These are phyloP conservation scores for Andrena hattorfiana DNA, from an alignment of 2,888 invertebrate species.

Conservation along the genomic window DNA sequence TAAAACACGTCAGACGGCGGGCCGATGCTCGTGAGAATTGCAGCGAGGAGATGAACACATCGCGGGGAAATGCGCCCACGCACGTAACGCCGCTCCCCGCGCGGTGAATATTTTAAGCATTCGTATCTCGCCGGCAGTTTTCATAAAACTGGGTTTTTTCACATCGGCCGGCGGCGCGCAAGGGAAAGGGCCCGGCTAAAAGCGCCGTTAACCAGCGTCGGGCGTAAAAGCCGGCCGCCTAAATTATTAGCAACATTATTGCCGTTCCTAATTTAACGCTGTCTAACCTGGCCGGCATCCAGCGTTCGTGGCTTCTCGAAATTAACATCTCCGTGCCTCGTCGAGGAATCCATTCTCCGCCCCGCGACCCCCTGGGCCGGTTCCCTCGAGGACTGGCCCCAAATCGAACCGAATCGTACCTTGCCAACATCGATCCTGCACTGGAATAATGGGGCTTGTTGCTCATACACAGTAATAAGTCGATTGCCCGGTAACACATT, in stretches of 20 bases:
- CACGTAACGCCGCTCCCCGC: slow-evolving; percentile 26
- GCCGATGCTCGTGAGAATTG: slow-evolving; percentile 22
- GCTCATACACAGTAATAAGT: background rate
- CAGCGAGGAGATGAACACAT: background rate
- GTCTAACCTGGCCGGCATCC: slow-evolving; percentile 60
- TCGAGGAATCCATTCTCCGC: background rate
- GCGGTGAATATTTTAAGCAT: slow-evolving; percentile 45
- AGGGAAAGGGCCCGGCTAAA: slow-evolving; percentile 34
- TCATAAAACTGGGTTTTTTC: slow-evolving; percentile 49
- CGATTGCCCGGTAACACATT: background rate
- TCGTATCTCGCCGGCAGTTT: slow-evolving; percentile 42
- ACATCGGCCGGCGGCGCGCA: background rate
- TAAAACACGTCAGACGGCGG: slow-evolving; percentile 13
- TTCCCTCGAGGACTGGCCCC: background rate
- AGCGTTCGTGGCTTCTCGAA: slow-evolving; percentile 46
- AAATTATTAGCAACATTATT: slow-evolving; percentile 68
- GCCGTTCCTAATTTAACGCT: slow-evolving; percentile 66
- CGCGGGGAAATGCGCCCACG: background rate
- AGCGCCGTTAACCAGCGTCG: slow-evolving; percentile 59
- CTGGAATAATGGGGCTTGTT: no score
- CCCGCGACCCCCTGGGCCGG: background rate
- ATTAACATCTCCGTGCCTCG: slow-evolving; percentile 27
- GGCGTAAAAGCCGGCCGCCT: slow-evolving; percentile 48
- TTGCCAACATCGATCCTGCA: no score
- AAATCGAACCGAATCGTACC: background rate